These are phyloP conservation scores for Girardinus metallicus DNA, from an alignment of 2,797 vertebrate genomes.

Conservation along the genomic window DNA sequence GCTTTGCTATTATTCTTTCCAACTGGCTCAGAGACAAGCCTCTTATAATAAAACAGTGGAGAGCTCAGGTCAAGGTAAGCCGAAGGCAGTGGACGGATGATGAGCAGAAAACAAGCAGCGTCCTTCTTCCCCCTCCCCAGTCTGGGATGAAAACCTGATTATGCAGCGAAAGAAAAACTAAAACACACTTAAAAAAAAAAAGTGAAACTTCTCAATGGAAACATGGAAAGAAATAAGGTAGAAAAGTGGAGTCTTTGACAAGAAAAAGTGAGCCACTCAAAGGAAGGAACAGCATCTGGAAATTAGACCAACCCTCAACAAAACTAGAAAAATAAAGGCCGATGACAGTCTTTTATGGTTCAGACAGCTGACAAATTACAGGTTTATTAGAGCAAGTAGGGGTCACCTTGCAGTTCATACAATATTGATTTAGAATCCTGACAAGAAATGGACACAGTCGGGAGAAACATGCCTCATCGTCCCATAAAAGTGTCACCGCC, in stretches of 20 bases:
- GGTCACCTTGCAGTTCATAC: constrained; percentile 46
- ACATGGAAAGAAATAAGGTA: neutral
- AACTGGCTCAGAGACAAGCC: constrained; percentile 42
- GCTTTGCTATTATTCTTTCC: constrained; percentile 54
- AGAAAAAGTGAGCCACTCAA: constrained; percentile 8
- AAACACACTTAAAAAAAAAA: neutral
- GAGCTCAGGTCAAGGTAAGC: constrained; percentile 60
- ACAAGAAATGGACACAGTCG: constrained; percentile 39
- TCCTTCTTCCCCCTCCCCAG: constrained; percentile 1
- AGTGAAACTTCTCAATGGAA: constrained; percentile 10
- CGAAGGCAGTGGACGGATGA: constrained; percentile 25
- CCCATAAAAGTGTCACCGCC: neutral
- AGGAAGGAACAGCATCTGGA: constrained; percentile 1
- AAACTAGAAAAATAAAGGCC: neutral
- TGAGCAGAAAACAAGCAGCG: constrained; percentile 45
- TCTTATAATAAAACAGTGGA: constrained; percentile 39
- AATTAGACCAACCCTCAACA: constrained; percentile 36
- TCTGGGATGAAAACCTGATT: constrained; percentile 2
- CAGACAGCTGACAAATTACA: constrained; percentile 54
- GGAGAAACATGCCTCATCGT: constrained; percentile 16
- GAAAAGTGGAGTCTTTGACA: neutral
- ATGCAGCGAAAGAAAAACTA: neutral
- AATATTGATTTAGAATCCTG: constrained; percentile 43
- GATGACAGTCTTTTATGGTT: constrained; percentile 41
- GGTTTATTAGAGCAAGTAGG: constrained; percentile 32